Evolutionary conservation across 2,797 vertebrate species (phyloP), one percentile per base, ranked within the genome.

Genomic region (Myotis pilosus): DNA sequence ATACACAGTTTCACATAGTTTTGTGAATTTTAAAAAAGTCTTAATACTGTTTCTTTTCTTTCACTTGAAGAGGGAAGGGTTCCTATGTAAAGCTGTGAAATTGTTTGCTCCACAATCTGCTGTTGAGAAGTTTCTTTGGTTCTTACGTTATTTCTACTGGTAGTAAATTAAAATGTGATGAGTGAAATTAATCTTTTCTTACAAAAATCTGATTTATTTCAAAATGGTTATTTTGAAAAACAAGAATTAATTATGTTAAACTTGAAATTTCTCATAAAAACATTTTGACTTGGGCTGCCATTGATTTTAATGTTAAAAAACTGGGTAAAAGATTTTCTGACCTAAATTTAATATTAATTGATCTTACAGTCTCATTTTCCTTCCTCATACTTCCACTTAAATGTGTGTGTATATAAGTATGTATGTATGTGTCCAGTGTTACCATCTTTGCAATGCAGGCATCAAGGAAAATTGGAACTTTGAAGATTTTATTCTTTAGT

Each of bases 181-280:
- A 78, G 36, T 89, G 28, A 90, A 93, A 62, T 81, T 22, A 60
- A 33, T 47, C 78, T 57, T 94, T 85, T 36, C 11, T n/a, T 86
- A 62, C 1, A 76, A 92, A 92, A 86, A 44, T 49, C 28, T 75
- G 53, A 72, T 90, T 69, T 66, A 87, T 94, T 94, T 95, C 15
- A n/a, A 74, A 83, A 30, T 74, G 55, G 57, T 83, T 86, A 20
- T 93, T 89, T 87, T 4, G 30, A 85, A 74, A 84, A 51, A 25
- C 8, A 86, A 49, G 5, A 78, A 64, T 41, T 90, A 44, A 92
- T 55, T 55, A 66, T 66, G 36, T 60, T 62, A 78, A 84, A 69
- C 68, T 62, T 79, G n/a, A 88, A 86, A 82, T 69, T 82, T 71
- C 38, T 86, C 25, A 85, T 87, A 16, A 91, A 38, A 80, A 44